Percentiles rank a stretch among this genome's conserved stretches.
Evolutionary conservation across 2,797 vertebrate genomes (phyloP).

Genomic region (Chelon auratus): DNA sequence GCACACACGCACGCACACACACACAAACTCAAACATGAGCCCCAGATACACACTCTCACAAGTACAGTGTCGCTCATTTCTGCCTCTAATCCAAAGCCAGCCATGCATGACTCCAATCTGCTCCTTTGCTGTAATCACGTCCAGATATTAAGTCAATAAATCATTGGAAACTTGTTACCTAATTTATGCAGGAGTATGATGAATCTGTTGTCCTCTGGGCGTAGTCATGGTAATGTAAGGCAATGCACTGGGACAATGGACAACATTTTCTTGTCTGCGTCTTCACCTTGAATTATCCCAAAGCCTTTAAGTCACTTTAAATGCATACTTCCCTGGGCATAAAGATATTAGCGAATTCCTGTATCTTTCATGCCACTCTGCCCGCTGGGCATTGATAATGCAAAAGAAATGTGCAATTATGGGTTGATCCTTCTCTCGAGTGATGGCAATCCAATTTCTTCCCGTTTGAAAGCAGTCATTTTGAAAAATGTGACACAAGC

Average conservation of each 20-base stretch:
- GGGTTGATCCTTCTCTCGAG: conserved; percentile 31
- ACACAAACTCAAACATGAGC: conserved; percentile 25
- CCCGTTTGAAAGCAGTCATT: conserved; percentile 24
- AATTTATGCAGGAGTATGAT: conserved; percentile 77
- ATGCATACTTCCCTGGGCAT: conserved; percentile 34
- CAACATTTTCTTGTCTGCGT: conserved; percentile 52
- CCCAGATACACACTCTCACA: conserved; percentile 25
- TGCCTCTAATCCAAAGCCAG: conserved; percentile 76
- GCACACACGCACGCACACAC: conserved; percentile 32
- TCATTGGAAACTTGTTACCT: conserved; percentile 79
- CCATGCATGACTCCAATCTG: conserved; percentile 78
- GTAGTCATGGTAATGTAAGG: conserved; percentile 42
- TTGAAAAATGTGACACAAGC: conserved; percentile 28
- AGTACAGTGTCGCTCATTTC: conserved; percentile 63
- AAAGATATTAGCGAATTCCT: conserved; percentile 29
- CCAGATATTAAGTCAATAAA: conserved; percentile 83
- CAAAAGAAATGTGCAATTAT: conserved; percentile 24
- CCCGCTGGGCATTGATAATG: conserved; percentile 35
- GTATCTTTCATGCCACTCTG: conserved; percentile 13
- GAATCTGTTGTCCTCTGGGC: conserved; percentile 78
- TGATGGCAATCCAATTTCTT: conserved; percentile 33
- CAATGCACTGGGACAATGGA: conserved; percentile 57
- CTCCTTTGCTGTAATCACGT: conserved; percentile 79
- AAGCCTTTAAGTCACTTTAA: conserved; percentile 49
- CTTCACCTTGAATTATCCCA: conserved; percentile 60